phyloP scores from a whole-genome alignment of 2,888 invertebrate species.

The Ecdyonurus torrentis region DNA sequence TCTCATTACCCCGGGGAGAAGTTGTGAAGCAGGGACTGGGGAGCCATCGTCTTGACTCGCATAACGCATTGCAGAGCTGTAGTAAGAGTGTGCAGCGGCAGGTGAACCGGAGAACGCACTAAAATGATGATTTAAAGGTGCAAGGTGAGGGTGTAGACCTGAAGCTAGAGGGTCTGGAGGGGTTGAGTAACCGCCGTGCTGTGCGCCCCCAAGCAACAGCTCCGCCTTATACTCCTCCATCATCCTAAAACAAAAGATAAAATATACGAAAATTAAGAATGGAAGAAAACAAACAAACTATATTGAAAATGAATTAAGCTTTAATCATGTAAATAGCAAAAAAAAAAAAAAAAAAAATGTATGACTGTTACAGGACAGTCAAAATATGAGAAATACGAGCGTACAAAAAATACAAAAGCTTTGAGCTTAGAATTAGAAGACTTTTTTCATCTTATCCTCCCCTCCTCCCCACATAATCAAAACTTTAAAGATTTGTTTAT shows the following conservation, averaged over 20 bases:
- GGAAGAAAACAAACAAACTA: too few species aligned
- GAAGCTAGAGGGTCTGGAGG: neutral
- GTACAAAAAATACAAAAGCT: too few species aligned
- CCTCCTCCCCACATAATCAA: too few species aligned
- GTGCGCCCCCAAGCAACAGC: neutral
- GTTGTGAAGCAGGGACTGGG: neutral
- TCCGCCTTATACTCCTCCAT: conserved; percentile 1
- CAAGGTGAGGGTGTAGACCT: neutral
- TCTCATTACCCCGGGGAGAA: neutral
- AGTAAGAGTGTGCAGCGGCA: neutral
- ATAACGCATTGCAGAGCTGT: neutral
- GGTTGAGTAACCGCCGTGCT: neutral
- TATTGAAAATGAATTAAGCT: too few species aligned
- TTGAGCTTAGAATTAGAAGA: too few species aligned
- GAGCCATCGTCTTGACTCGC: neutral
- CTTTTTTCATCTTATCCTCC: too few species aligned
- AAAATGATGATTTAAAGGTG: neutral
- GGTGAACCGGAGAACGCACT: neutral
- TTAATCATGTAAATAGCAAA: too few species aligned
- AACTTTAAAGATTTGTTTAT: too few species aligned
- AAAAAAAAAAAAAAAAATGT: too few species aligned
- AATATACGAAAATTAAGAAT: too few species aligned
- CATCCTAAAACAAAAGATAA: neutral
- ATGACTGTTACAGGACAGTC: too few species aligned
- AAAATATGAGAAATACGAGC: too few species aligned